Base-by-base conservation (phyloP, 1,140 invertebrate species). In the Macrosteles quadrilineatus region DNA sequence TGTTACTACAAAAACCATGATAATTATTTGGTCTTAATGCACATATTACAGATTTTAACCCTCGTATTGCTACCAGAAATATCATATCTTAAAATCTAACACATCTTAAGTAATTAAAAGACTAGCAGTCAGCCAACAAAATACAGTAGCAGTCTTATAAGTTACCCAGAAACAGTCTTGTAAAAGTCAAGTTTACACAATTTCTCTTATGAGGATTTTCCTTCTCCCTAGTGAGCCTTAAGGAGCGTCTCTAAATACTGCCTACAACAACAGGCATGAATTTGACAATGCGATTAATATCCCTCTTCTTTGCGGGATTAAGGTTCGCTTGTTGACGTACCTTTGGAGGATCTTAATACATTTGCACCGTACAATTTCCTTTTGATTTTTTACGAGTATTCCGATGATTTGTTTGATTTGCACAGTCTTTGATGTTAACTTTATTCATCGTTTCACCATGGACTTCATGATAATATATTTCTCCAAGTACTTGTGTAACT, bases 241-340 rank as follows among this genome's bases (percentile, higher is more conserved):
- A 43, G 36, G 17, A 43, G 9, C 9, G 36, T 17, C 9, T 43
- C 36, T 11, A 43, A 43, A 17, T 43, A 43, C 36, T 43, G 9
- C 17, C 36, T 43, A n/a, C n/a, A n/a, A n/a, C n/a, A n/a, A n/a
- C n/a, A n/a, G 3, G 59, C 59, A 63, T 63, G 59, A 63, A 63
- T 63, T 63, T 63, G 1, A 63, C 32, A 1, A 67, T 67, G 31
- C n/a, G n/a, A 40, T 67, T 67, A 27, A 67, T 67, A 32, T 67
- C 64, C 40, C 40, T 36, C n/a, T 40, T 23, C 40, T 55, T 67
- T 19, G 19, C 36, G 30, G 32, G 19, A 40, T 29, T 17, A 40
- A 67, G 31, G 12, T n/a, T 67, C 40, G 43, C 31, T 4, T 67
- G 32, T n/a, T n/a, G 40, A 36, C 23, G 21, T 40, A 67, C 17